Evolutionary conservation across 2,113 vertebrate species (phyloP).

Genomic region (Aspiorhynchus laticeps): DNA sequence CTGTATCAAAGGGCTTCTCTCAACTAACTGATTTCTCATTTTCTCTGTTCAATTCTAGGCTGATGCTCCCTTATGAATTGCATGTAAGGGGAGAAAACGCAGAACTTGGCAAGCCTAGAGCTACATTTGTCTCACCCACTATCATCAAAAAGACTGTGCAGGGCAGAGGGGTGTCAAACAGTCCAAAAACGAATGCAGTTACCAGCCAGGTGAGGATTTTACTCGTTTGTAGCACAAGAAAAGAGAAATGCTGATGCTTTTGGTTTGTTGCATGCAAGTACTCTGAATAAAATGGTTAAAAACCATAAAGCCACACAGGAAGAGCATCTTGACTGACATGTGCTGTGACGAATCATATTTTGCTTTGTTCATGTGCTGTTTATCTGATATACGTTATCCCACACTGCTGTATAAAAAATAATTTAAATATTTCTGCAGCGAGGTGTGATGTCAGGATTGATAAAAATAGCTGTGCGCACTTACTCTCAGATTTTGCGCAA

Average conservation of each 20-base stretch:
- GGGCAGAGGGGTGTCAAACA: constrained; percentile 31
- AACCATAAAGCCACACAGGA: neutral
- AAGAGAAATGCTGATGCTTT: neutral
- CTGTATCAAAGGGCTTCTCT: neutral
- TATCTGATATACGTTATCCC: neutral
- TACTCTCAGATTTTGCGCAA: neutral
- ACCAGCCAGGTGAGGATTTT: constrained; percentile 38
- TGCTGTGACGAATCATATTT: neutral
- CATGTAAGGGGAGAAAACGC: constrained; percentile 68
- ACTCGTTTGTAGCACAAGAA: neutral
- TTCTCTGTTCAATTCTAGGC: constrained; percentile 36
- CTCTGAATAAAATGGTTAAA: neutral
- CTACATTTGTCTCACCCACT: neutral
- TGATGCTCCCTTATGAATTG: constrained; percentile 74
- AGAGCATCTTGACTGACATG: neutral
- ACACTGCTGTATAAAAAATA: neutral
- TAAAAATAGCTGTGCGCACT: neutral
- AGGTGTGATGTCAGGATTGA: neutral
- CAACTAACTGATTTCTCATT: neutral
- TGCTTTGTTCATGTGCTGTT: neutral
- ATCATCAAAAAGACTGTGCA: constrained; percentile 40
- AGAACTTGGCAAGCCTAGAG: constrained; percentile 58
- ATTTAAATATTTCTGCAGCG: neutral
- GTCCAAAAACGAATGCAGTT: constrained; percentile 19
- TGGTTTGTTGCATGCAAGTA: neutral